Percentiles rank a stretch among this genome's conserved stretches.
phyloP scores from a whole-genome alignment of 1,140 invertebrate genomes.

The Daktulosphaira vitifoliae region DNA sequence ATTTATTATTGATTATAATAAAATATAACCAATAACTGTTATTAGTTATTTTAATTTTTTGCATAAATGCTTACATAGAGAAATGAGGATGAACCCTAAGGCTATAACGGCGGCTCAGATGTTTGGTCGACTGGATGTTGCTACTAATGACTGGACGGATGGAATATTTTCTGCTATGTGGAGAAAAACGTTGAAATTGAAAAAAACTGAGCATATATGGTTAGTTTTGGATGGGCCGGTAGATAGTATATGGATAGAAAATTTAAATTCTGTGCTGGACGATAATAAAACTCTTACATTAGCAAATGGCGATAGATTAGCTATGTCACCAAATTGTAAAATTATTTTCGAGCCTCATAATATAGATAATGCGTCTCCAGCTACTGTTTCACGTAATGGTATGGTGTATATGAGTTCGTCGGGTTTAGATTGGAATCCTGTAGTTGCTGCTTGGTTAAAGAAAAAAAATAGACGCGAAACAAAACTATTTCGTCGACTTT shows the following conservation, averaged over 20 bases:
- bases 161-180: conserved; percentile 94
- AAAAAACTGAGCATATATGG: conserved; percentile 80
- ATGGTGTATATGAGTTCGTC: conserved; percentile 98
- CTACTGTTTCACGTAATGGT: conserved; percentile 89
- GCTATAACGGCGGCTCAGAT: conserved; percentile 94
- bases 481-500: conserved; percentile 65
- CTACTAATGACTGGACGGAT: conserved; percentile 97
- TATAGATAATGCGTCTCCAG: conserved; percentile 92
- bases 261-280: conserved; percentile 90
- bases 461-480: conserved; percentile 60
- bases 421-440: conserved; percentile 81
- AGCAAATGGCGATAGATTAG: conserved; percentile 86
- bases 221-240: conserved; percentile 90
- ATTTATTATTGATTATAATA: neutral
- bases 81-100: conserved; percentile 98
- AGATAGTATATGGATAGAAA: conserved; percentile 96
- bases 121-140: conserved; percentile 91
- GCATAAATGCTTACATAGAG: conserved; percentile 47
- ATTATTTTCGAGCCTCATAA: conserved; percentile 96
- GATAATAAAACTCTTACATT: conserved; percentile 90
- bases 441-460: conserved; percentile 75
- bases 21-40: too few relatives aligned
- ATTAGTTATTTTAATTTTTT: too few relatives aligned
- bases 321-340: conserved; percentile 86
- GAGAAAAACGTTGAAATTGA: conserved; percentile 84